phyloP scores from a whole-genome alignment of 2,113 vertebrate genomes.

The Mastomys natalensis region DNA sequence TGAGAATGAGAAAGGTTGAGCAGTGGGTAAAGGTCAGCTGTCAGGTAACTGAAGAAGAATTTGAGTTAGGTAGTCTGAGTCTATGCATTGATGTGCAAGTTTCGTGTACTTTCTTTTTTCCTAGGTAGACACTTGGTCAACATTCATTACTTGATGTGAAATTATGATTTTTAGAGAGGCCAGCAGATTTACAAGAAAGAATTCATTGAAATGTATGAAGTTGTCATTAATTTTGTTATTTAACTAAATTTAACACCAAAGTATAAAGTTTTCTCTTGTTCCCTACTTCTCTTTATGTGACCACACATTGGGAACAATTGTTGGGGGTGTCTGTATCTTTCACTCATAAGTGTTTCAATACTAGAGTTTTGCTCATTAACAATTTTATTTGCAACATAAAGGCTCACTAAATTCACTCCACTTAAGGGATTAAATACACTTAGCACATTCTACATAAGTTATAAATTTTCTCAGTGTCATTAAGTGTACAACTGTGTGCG shows the following conservation, averaged over 20 bases:
- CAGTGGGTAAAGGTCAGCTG: background rate
- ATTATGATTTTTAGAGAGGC: background rate
- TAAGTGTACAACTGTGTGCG: background rate
- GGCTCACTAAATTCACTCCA: background rate
- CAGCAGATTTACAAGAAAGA: background rate
- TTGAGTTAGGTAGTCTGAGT: background rate
- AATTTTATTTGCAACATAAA: background rate
- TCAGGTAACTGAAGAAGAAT: conserved; percentile 11
- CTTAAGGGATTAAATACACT: background rate
- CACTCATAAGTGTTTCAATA: background rate
- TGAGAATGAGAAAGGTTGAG: conserved; percentile 17
- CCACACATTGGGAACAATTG: background rate
- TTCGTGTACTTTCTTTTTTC: conserved; percentile 30
- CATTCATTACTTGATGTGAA: background rate
- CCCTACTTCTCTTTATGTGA: background rate
- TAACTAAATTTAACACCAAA: background rate
- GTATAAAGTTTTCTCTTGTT: conserved; percentile 25
- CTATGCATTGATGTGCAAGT: background rate
- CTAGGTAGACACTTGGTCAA: background rate
- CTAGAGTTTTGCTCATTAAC: background rate
- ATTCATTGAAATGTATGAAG: background rate
- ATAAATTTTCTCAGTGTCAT: background rate
- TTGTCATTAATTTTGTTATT: background rate
- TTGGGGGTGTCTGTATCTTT: background rate
- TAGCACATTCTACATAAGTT: background rate